Conservation (phyloP, 2,888 invertebrate species). For the Gandaritis pyraliata region DNA sequence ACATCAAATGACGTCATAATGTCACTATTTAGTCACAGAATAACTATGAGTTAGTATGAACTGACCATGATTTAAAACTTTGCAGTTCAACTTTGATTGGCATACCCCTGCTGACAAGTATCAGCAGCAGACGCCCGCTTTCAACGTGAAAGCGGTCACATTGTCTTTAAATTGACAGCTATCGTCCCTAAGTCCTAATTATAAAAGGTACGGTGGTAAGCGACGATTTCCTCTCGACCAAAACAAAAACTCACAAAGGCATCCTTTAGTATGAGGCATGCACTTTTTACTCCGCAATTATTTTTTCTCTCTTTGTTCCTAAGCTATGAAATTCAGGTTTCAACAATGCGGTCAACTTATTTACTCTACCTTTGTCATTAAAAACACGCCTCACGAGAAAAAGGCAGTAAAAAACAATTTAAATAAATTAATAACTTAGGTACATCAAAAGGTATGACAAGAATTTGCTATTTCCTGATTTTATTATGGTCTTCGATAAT, state of each 20-base stretch:
- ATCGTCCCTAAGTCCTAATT: slow-evolving; percentile 43
- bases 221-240: slow-evolving; percentile 28
- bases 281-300: slow-evolving; percentile 14
- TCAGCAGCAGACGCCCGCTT: not conserved
- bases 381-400: not conserved
- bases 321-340: slow-evolving; percentile 14
- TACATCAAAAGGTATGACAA: slow-evolving; percentile 1
- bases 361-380: not conserved
- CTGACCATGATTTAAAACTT: too few species aligned
- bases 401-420: not conserved
- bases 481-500: not conserved
- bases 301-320: slow-evolving; percentile 18
- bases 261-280: slow-evolving; percentile 1
- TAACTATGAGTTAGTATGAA: too few species aligned
- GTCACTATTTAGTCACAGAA: too few species aligned
- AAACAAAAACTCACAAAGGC: slow-evolving; percentile 29
- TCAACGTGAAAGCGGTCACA: slow-evolving; percentile 2
- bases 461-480: slow-evolving; percentile 7
- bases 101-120: too few species aligned
- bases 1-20: too few species aligned
- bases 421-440: not conserved
- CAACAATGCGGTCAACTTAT: not conserved
- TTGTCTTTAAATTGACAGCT: slow-evolving; percentile 58
- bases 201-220: slow-evolving; percentile 31
- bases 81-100: too few species aligned